Evolutionary conservation across 2,888 invertebrate genomes (phyloP).

Genomic region (Drosophila cracens): DNA sequence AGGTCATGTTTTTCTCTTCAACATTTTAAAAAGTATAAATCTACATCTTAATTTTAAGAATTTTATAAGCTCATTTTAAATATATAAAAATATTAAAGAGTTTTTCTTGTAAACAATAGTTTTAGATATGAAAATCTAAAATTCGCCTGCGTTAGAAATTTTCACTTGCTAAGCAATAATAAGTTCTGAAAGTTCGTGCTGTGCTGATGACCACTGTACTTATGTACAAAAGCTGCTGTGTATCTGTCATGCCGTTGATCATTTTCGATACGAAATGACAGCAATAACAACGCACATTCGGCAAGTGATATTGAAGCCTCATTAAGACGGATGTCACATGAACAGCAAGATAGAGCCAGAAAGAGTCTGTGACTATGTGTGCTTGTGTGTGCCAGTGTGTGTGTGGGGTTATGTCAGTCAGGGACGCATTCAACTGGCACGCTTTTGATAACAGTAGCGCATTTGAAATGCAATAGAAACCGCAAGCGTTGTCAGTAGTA

Average conservation of each 20-base stretch:
- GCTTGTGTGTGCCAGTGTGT: background rate
- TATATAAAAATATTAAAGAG: background rate
- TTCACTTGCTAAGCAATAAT: background rate
- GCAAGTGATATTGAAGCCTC: constrained; percentile 76
- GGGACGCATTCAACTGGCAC: constrained; percentile 67
- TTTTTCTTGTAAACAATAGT: background rate
- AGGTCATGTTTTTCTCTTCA: background rate
- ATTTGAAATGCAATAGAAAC: constrained; percentile 76
- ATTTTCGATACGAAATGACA: constrained; percentile 19
- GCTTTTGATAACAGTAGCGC: constrained; percentile 65
- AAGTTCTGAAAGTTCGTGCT: background rate
- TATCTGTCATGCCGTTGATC: constrained; percentile 26
- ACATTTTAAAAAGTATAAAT: background rate
- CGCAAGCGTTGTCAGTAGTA: constrained; percentile 22
- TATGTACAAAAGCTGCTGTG: constrained; percentile 5
- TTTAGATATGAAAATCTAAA: background rate
- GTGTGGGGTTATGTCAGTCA: constrained; percentile 48
- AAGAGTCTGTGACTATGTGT: background rate
- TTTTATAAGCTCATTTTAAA: background rate
- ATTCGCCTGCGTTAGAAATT: background rate
- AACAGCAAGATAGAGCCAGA: constrained; percentile 10
- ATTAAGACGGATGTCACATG: constrained; percentile 60
- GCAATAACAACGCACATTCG: constrained; percentile 38
- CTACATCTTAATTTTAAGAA: background rate
- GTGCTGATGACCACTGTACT: background rate